Base-by-base conservation (phyloP, 2,888 invertebrate species). In the Cephus nigrinus region DNA sequence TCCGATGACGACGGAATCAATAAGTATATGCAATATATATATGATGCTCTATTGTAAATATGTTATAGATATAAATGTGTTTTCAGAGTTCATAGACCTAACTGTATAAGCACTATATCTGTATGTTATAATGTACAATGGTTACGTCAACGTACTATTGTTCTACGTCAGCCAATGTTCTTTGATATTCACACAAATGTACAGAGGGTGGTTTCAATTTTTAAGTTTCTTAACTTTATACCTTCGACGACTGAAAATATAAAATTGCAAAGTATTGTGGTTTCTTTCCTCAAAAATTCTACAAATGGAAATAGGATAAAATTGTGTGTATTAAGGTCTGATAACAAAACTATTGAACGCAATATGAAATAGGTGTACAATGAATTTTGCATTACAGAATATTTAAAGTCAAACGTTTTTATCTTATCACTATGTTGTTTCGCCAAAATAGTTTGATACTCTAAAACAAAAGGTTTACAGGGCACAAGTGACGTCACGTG, bases 51-150 rank as follows among this genome's bases (percentile, higher is more conserved):
- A 23, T 55, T 55, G 23, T 9, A 55, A 55, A 55, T 23, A 55
- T 55, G 23, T 55, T 23, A 55, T 55, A 55, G 55, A 23, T 55
- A 23, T 23, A 55, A 55, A 55, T 55, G 55, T 31, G 23, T 32
- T 71, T 71, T 32, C 78, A 76, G 82, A 82, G 86, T 86, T 87
- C 83, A 80, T 85, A 82, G 82, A 86, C 85, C 83, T 55, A 55
- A 55, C 55, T 55, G 9, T 23, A 23, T 55, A 55, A 23, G 55
- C 55, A 55, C 23, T 55, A 23, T 23, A 40, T 55, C 23, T 55
- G 23, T 55, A 55, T 55, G 55, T 9, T 15, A 55, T 73, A 81
- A 75, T 73, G 75, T 72, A 75, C 77, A 76, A 76, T 73, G 76
- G 15, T 72, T 40, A 32, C 71, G 69, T 55, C 76, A 76, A 71